These are phyloP conservation scores for Chlorops oryzae DNA, from an alignment of 1,140 invertebrate genomes.

Conservation along the genomic window DNA sequence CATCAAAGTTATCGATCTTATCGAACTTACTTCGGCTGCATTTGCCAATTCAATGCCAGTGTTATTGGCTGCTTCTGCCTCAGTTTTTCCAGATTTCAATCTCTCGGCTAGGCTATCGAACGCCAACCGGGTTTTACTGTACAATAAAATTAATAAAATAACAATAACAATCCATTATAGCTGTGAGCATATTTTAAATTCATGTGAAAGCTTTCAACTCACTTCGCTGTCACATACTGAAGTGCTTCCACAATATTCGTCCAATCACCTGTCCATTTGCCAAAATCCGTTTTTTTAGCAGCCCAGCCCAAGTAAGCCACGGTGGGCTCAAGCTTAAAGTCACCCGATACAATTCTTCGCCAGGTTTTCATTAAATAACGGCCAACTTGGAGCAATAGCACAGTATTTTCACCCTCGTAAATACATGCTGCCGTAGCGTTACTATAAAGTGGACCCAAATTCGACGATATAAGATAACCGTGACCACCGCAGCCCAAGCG, in stretches of 20 bases:
- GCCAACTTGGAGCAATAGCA: conserved; percentile 82
- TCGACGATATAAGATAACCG: conserved; percentile 80
- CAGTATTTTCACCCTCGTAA: conserved; percentile 94
- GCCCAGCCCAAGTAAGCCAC: conserved; percentile 56
- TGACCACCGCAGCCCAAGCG: conserved; percentile 87
- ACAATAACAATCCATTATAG: too few relatives aligned
- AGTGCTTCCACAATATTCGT: conserved; percentile 60
- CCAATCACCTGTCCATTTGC: conserved; percentile 57
- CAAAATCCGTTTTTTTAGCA: conserved; percentile 39
- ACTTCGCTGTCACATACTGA: conserved; percentile 65
- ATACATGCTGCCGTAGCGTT: conserved; percentile 76
- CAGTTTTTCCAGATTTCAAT: conserved; percentile 52
- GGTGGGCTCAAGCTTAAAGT: conserved; percentile 56
- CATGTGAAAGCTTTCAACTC: too few relatives aligned
- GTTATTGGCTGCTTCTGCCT: conserved; percentile 78
- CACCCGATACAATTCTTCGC: conserved; percentile 55
- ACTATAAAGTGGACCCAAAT: conserved; percentile 73
- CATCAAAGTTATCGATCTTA: not conserved
- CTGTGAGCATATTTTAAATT: too few relatives aligned
- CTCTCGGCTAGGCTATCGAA: conserved; percentile 60
- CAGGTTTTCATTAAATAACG: conserved; percentile 71
- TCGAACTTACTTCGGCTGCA: conserved; percentile 60
- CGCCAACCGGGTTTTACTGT: conserved; percentile 61
- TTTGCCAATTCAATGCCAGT: conserved; percentile 71
- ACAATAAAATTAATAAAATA: conserved; percentile 37